These are phyloP conservation scores for Condylura cristata DNA, from an alignment of 2,113 vertebrate species.

Conservation along the genomic window DNA sequence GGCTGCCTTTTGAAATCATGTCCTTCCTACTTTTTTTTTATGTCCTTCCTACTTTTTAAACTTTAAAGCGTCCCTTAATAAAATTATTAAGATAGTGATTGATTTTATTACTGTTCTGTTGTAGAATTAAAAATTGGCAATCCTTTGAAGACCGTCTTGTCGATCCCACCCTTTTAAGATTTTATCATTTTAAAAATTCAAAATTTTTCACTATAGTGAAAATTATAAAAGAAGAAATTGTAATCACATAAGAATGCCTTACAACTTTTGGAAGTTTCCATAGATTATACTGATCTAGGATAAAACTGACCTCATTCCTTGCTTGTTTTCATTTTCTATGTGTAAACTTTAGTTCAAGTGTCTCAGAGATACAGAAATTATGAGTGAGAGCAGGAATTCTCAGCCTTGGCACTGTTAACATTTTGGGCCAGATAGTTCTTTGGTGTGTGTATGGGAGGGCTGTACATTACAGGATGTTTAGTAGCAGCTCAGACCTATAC, in stretches of 20 bases:
- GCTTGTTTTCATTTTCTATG: neutral
- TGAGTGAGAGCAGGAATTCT: conserved; percentile 21
- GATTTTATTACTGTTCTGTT: conserved; percentile 29
- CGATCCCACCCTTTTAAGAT: neutral
- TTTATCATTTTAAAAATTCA: neutral
- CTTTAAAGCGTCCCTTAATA: conserved; percentile 50
- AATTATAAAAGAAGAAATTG: neutral
- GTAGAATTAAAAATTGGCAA: neutral
- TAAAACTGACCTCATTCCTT: neutral
- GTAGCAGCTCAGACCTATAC: neutral
- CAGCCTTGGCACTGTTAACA: neutral
- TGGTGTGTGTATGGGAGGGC: neutral
- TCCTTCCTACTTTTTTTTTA: conserved; percentile 26
- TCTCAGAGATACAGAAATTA: conserved; percentile 8
- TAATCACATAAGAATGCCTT: neutral
- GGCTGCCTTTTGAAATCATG: conserved; percentile 43
- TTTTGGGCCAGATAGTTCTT: conserved; percentile 3
- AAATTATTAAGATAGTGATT: conserved; percentile 37
- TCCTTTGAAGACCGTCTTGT: neutral
- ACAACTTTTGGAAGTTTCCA: neutral
- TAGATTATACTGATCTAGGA: neutral
- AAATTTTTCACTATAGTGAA: neutral
- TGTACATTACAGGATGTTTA: neutral
- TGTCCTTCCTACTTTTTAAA: conserved; percentile 22
- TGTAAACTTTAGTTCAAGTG: neutral